Base-by-base conservation (phyloP, 2,797 vertebrate genomes). In the Lepus oiostolus region DNA sequence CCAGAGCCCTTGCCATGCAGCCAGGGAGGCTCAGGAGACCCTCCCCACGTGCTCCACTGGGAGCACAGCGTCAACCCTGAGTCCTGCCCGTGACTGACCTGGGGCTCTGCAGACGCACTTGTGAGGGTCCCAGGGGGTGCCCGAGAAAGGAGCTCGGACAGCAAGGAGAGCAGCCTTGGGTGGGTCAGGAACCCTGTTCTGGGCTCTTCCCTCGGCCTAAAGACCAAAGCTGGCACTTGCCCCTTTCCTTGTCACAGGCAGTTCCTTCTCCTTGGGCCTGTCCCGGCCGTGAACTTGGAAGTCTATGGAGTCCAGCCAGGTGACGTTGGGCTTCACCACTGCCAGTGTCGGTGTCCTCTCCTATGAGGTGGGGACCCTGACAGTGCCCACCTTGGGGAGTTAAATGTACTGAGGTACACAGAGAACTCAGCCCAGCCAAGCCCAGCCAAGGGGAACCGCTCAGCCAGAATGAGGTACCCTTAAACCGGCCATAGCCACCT, bases 141-240 rank as follows among this genome's bases (percentile, higher is more conserved):
- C 28, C 38, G 11, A 16, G 32, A n/a, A 5, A 50, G 2, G 65
- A 76, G 17, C 42, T 32, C 32, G 83, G 71, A 80, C 11, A 12
- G 30, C 14, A 63, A 74, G 93, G 82, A 75, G 62, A 76, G 38
- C 67, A 54, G 58, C 30, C 67, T 96, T 83, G 62, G n/a, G 21
- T 58, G 30, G 12, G 10, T 71, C 47, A 26, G 88, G 68, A 62
- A 22, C 58, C 30, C 72, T 68, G 54, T 50, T 72, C 19, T 2
- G 50, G 77, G 22, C n/a, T 63, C 58, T 72, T 38, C 65, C 67
- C 71, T 88, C 19, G 0, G 14, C 42, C 42, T 47, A 47, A 47
- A 47, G 42, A 83, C 88, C 76, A 58, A 52, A 92, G 30, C 47
- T 9, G 0, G 12, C 3, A 4, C 77, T 0, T 1, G n/a, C 50